phyloP scores from a whole-genome alignment of 2,888 invertebrate genomes.

The Beris chalybata region DNA sequence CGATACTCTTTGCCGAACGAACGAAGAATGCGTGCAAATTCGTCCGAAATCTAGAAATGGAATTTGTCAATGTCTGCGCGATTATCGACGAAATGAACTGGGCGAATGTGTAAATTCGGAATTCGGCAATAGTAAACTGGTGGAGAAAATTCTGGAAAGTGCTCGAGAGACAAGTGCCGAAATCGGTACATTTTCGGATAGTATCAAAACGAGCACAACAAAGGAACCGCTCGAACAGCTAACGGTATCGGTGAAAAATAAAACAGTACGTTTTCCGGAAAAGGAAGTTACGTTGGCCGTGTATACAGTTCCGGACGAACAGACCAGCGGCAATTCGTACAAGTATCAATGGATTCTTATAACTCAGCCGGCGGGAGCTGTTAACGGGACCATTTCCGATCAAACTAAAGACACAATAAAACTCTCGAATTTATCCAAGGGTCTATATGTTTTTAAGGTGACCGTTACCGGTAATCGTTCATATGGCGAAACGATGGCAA shows the following conservation, averaged over 20 bases:
- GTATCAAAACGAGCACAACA: slow-evolving; percentile 46
- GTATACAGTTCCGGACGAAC: slow-evolving; percentile 76
- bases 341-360: slow-evolving; percentile 88
- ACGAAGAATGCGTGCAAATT: slow-evolving; percentile 69
- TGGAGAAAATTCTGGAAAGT: slow-evolving; percentile 40
- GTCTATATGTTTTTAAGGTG: slow-evolving; percentile 84
- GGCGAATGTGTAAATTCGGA: slow-evolving; percentile 52
- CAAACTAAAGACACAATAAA: slow-evolving; percentile 83
- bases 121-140: slow-evolving; percentile 44
- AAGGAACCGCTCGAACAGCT: slow-evolving; percentile 64
- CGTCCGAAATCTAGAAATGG: slow-evolving; percentile 64
- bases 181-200: slow-evolving; percentile 12
- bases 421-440: slow-evolving; percentile 81
- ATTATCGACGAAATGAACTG: slow-evolving; percentile 60
- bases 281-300: slow-evolving; percentile 83
- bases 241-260: slow-evolving; percentile 73
- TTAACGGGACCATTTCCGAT: slow-evolving; percentile 74
- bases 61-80: slow-evolving; percentile 71
- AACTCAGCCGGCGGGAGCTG: slow-evolving; percentile 79
- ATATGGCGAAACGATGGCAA: slow-evolving; percentile 81
- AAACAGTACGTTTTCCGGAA: slow-evolving; percentile 78
- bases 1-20: slow-evolving; percentile 62
- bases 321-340: slow-evolving; percentile 72
- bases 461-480: slow-evolving; percentile 78
- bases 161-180: slow-evolving; percentile 41